Evolutionary conservation across 2,113 vertebrate species (phyloP), one percentile per base, ranked within the genome.

Genomic region (Rostratula benghalensis): DNA sequence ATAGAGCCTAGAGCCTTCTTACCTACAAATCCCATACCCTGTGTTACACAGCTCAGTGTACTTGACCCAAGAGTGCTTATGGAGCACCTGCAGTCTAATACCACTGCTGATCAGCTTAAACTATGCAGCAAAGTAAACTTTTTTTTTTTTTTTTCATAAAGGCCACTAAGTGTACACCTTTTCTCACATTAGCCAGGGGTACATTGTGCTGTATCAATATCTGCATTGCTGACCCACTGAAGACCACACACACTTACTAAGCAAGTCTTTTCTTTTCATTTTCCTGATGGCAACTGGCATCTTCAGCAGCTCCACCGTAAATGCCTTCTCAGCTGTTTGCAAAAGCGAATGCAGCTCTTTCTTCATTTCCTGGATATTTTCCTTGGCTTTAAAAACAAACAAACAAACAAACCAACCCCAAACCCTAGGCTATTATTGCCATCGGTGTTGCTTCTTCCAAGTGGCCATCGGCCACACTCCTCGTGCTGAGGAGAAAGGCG

Each of bases 231-330:
- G 2, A 2, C 59, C 39, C 23, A 8, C 1, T 1, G 1, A 6
- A 31, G n/a, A 1, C 37, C 76, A 9, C 6, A 1, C 16, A 13
- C 59, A 83, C 97, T 96, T 63, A 97, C 97, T 64, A 6, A 97
- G 77, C 69, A 97, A 70, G 9, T 97, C 97, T 10, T 89, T 92
- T 20, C 96, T 90, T 6, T 30, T 96, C 96, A 97, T 97, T 33
- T 91, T 97, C 67, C 95, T 80, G 56, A 97, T n/a, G 19, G 95
- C 94, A 16, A 80, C 50, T 0, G 97, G 97, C 89, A 97, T 79
- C 69, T 88, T 95, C 81, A 98, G 85, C 68, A 97, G 67, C 67
- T 98, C 97, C 80, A 98, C 96, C 0, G 76, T 60, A 3, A 98
- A 81, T 0, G 96, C 94, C 41, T 97, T 95, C 83, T 98, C 97